phyloP scores from a whole-genome alignment of 2,113 vertebrate genomes.

The Vidua macroura region DNA sequence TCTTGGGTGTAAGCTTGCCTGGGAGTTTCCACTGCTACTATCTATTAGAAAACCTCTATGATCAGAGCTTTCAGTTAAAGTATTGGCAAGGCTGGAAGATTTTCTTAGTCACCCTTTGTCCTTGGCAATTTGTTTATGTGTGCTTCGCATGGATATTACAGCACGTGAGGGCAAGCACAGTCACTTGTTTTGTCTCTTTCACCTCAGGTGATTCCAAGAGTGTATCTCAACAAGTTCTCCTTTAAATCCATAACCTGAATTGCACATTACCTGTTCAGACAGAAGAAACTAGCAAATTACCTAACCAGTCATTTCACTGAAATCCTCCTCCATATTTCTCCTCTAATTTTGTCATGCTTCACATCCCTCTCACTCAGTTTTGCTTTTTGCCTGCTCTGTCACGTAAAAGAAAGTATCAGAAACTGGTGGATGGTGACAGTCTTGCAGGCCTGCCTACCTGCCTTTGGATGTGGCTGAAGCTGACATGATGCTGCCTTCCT shows the following conservation, averaged over 20 bases:
- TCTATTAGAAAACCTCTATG: not conserved
- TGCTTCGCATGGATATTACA: accelerated
- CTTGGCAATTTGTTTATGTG: not conserved
- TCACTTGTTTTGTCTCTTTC: not conserved
- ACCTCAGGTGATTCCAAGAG: not conserved
- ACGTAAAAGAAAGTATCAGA: not conserved
- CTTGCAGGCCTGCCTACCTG: not conserved
- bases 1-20: not conserved
- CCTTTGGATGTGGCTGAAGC: not conserved
- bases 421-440: not conserved
- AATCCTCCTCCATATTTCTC: not conserved
- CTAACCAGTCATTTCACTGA: not conserved
- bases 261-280: not conserved
- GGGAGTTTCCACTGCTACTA: not conserved
- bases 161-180: not conserved
- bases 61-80: not conserved
- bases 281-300: not conserved
- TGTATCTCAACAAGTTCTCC: not conserved
- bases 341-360: not conserved
- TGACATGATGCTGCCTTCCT: not conserved
- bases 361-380: not conserved
- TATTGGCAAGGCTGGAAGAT: not conserved
- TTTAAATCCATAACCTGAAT: not conserved
- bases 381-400: not conserved
- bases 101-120: not conserved